A percentile compares a stretch with the other conserved stretches of the same genome.
phyloP scores from a whole-genome alignment of 2,888 invertebrate genomes.

The Auanema sp. region DNA sequence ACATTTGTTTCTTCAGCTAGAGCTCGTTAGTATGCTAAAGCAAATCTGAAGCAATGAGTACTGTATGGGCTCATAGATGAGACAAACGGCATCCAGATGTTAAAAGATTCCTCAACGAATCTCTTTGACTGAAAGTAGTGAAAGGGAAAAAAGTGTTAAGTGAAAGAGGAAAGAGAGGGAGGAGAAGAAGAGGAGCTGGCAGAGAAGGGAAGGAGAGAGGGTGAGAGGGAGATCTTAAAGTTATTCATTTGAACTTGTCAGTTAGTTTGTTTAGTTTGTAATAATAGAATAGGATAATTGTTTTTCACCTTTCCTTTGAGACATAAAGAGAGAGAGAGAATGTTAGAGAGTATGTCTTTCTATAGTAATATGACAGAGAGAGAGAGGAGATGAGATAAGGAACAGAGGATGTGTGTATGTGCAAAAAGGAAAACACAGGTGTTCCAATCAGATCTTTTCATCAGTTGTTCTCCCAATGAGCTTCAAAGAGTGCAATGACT shows the following conservation, averaged over 20 bases:
- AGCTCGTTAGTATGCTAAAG: background rate
- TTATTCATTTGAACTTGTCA: background rate
- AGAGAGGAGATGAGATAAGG: no score
- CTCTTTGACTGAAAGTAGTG: no score
- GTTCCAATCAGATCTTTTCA: no score
- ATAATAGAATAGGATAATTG: background rate
- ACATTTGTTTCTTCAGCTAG: background rate
- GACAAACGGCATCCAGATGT: background rate
- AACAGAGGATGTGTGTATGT: no score
- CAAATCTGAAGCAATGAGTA: background rate
- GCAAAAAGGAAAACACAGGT: no score
- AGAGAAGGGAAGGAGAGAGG: conserved; percentile 4
- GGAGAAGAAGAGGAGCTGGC: background rate
- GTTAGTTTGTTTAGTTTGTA: background rate
- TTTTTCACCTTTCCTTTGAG: no score
- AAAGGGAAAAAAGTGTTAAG: background rate
- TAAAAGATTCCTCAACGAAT: no score
- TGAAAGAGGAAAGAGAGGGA: background rate
- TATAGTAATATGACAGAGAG: no score
- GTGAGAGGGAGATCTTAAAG: conserved; percentile 5
- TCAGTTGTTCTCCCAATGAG: no score
- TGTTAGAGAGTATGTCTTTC: no score
- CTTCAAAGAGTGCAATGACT: no score
- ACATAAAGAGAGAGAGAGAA: no score
- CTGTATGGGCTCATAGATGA: background rate